Evolutionary conservation across 2,888 invertebrate genomes (phyloP).

Genomic region (Gari tellinella): DNA sequence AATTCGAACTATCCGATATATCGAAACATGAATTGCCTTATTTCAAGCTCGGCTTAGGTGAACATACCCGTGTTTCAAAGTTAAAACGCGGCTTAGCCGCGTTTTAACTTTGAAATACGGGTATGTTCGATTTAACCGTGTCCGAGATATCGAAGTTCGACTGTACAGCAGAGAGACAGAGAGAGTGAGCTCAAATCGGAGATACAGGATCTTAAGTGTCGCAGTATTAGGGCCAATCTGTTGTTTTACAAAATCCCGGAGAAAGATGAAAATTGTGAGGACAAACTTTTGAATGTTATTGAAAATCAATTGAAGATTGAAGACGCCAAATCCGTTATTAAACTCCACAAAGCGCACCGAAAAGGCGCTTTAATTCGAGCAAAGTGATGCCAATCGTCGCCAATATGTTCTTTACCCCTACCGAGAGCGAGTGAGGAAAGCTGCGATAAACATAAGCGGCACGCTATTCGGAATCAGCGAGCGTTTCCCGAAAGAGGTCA

Average conservation of each 20-base stretch:
- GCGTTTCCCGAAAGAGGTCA: constrained; percentile 42
- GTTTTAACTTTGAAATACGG: no score
- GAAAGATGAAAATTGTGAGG: constrained; percentile 33
- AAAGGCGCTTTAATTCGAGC: constrained; percentile 10
- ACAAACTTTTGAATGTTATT: constrained; percentile 22
- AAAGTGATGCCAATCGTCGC: no score
- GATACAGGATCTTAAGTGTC: no score
- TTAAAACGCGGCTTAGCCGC: no score
- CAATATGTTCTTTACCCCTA: constrained; percentile 40
- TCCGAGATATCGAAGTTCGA: no score
- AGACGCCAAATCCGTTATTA: constrained; percentile 13
- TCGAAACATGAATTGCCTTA: no score
- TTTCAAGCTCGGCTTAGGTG: no score
- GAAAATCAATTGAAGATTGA: constrained; percentile 3
- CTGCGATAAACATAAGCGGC: constrained; percentile 32
- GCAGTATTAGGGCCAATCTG: constrained; percentile 38
- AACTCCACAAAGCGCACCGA: constrained; percentile 31
- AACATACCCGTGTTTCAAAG: no score
- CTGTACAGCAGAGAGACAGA: no score
- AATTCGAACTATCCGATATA: no score
- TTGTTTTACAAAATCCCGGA: constrained; percentile 33
- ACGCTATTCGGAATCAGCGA: constrained; percentile 22
- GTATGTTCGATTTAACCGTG: no score
- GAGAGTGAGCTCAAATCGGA: no score
- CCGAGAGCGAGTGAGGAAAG: constrained; percentile 25